These are phyloP conservation scores for Eurois occulta DNA, from an alignment of 2,888 invertebrate species.

Conservation along the genomic window DNA sequence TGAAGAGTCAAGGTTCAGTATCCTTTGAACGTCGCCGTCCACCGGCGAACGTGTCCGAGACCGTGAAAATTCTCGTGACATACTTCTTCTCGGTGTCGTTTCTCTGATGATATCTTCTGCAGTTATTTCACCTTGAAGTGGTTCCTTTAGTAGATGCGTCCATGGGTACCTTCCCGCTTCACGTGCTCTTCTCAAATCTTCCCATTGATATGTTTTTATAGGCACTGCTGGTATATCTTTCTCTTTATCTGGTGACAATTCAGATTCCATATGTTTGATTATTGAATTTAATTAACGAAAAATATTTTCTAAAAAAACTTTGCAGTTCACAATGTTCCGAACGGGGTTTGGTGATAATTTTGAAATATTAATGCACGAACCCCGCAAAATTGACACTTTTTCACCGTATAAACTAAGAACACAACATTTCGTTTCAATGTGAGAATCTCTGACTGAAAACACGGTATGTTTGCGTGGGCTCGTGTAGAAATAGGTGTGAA, in stretches of 20 bases:
- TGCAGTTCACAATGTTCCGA: conserved; percentile 66
- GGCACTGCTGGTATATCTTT: conserved; percentile 92
- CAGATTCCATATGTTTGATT: conserved; percentile 89
- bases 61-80: conserved; percentile 87
- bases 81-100: conserved; percentile 86
- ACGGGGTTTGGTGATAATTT: conserved; percentile 55
- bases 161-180: conserved; percentile 94
- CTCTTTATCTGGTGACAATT: conserved; percentile 89
- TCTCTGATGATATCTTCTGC: conserved; percentile 88
- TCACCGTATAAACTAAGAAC: conserved; percentile 87
- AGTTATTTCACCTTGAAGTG: conserved; percentile 88
- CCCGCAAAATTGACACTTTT: conserved; percentile 82
- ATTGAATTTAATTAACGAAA: conserved; percentile 67
- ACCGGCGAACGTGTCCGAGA: conserved; percentile 86
- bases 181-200: conserved; percentile 93
- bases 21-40: conserved; percentile 82
- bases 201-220: conserved; percentile 95
- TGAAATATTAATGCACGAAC: conserved; percentile 75
- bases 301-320: conserved; percentile 55
- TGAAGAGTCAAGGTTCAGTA: conserved; percentile 87
- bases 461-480: conserved; percentile 88
- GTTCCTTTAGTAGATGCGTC: conserved; percentile 94
- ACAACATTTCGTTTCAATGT: conserved; percentile 89
- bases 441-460: conserved; percentile 88
- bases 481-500: conserved; percentile 90